Evolutionary conservation across 2,888 invertebrate species (phyloP).

Genomic region (Synergus laeviventris): DNA sequence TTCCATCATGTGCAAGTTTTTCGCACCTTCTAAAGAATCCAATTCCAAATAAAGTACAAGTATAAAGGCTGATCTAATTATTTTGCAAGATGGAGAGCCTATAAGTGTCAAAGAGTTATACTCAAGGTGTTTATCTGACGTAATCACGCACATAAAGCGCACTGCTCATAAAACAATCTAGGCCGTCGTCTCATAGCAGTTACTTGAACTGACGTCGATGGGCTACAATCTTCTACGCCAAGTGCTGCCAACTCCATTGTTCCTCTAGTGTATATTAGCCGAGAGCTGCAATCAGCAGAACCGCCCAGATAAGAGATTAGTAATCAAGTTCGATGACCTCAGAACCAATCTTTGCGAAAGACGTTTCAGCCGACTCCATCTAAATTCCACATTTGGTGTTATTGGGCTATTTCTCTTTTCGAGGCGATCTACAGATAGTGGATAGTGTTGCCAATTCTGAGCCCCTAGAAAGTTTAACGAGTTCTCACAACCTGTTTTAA

Average conservation of each 20-base stretch:
- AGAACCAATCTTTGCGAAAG: conserved; percentile 3
- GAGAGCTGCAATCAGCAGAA: conserved; percentile 20
- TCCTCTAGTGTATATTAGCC: conserved; percentile 33
- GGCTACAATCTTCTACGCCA: conserved; percentile 36
- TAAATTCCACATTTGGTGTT: conserved; percentile 14
- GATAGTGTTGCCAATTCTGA: conserved; percentile 26
- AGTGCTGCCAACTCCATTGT: conserved; percentile 43
- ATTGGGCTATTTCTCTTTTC: neutral
- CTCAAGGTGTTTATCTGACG: conserved; percentile 42
- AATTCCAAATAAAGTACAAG: neutral
- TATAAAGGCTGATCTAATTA: neutral
- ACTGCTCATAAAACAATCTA: conserved; percentile 52
- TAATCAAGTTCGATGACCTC: conserved; percentile 37
- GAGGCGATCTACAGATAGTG: neutral
- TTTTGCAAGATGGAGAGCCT: neutral
- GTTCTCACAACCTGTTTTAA: conserved; percentile 61
- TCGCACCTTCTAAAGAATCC: neutral
- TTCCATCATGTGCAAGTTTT: neutral
- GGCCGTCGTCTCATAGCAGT: conserved; percentile 49
- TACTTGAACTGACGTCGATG: conserved; percentile 14
- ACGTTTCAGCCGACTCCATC: conserved; percentile 1
- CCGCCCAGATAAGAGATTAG: conserved; percentile 32
- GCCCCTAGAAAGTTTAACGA: conserved; percentile 60
- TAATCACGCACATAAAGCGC: conserved; percentile 46
- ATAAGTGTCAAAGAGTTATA: neutral